Evolutionary conservation across 2,797 vertebrate genomes (phyloP), one percentile per base, ranked within the genome.

Genomic region (Etheostoma perlongum): DNA sequence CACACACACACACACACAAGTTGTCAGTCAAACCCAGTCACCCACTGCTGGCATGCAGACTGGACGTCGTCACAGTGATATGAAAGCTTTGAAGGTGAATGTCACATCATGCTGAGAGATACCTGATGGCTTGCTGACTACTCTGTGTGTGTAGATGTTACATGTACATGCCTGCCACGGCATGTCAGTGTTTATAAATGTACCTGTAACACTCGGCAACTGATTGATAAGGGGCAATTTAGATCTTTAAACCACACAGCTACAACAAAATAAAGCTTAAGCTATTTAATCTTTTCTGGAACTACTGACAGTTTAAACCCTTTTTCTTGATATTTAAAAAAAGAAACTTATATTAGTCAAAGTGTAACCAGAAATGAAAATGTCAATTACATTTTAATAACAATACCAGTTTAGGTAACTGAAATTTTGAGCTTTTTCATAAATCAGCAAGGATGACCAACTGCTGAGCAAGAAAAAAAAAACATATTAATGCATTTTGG

Each of bases 21-120:
- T 60, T 72, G 83, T 83, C 84, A 77, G 63, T 89, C 88, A 88
- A 66, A 78, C 61, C 42, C 72, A 54, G 78, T 81, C 75, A 82
- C 67, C 73, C 72, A 7, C 68, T 8, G 23, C 40, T 74, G 88
- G 85, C 84, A 90, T 81, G 78, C 85, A 89, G 87, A 86, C 83
- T 70, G 71, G 47, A 57, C 42, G 87, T 85, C 83, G 78, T 83
- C 84, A 74, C 72, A 2, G 51, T 42, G 76, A 82, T 83, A 85
- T 79, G 65, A 82, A 87, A 85, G 72, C 72, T 67, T 77, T 75
- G 68, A 83, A 68, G 79, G 69, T 81, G 85, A 85, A 85, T 81
- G 83, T 89, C 83, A 73, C 66, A 78, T 90, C 81, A 65, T 57
- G 75, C 73, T 67, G 82, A 3, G 52, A 83, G 79, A 89, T 63